Percentiles rank a stretch among this genome's conserved stretches.
These are phyloP conservation scores for Odontesthes bonariensis DNA, from an alignment of 2,113 vertebrate genomes.

Conservation along the genomic window DNA sequence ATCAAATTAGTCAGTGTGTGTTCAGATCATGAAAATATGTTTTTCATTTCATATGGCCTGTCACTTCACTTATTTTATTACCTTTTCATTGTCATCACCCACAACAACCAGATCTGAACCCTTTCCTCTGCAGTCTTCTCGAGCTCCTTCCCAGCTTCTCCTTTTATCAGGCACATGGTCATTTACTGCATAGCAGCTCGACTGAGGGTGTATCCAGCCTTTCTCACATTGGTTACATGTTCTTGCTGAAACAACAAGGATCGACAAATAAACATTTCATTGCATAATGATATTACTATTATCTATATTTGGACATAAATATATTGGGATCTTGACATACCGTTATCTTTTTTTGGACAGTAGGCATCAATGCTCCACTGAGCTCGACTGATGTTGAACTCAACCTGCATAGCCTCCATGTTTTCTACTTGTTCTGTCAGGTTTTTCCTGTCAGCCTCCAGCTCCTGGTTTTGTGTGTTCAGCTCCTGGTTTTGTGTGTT, in stretches of 20 bases:
- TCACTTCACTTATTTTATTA: conserved; percentile 9
- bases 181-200: conserved; percentile 10
- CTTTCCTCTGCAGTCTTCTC: fast-evolving
- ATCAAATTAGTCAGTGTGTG: neutral
- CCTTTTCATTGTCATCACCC: conserved; percentile 3
- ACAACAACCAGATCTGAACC: conserved; percentile 20
- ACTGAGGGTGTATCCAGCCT: fast-evolving
- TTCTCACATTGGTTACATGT: fast-evolving
- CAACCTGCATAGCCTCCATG: fast-evolving
- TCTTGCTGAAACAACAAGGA: neutral
- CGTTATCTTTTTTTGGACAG: neutral
- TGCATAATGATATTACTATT: neutral
- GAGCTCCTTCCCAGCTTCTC: conserved; percentile 41
- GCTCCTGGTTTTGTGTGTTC: no score
- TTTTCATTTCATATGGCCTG: neutral
- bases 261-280: neutral
- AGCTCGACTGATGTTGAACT: neutral
- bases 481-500: neutral
- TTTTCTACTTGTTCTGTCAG: neutral
- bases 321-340: neutral
- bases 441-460: neutral
- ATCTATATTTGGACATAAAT: neutral
- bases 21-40: neutral
- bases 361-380: conserved; percentile 46
- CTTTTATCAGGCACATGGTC: fast-evolving